phyloP scores from a whole-genome alignment of 2,888 invertebrate species.

The Alsophila aescularia region DNA sequence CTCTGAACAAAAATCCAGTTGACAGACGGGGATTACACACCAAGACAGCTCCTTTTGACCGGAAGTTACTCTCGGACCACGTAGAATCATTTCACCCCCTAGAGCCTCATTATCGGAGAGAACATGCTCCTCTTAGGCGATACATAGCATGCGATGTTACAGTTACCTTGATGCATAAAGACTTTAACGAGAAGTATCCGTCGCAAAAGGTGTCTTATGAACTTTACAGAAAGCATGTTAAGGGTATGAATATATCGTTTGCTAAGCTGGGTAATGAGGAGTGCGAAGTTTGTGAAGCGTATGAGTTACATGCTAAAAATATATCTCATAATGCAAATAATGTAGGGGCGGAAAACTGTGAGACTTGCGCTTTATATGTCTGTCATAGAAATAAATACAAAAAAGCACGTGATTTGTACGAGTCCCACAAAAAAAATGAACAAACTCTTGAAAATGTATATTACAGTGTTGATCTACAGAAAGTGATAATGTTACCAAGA shows the following conservation, averaged over 20 bases:
- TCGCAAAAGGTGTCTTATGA: too few relatives aligned
- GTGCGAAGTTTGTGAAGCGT: too few relatives aligned
- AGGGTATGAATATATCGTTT: too few relatives aligned
- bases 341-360: background rate
- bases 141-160: slow-evolving; percentile 6
- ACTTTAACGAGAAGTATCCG: background rate
- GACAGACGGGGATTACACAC: background rate
- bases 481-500: slow-evolving; percentile 17
- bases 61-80: slow-evolving; percentile 2
- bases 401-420: slow-evolving; percentile 6
- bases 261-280: too few relatives aligned
- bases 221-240: too few relatives aligned
- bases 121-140: slow-evolving; percentile 5
- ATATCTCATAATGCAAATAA: too few relatives aligned
- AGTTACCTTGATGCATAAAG: slow-evolving; percentile 6
- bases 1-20: background rate
- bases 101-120: background rate
- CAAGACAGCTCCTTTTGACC: slow-evolving; percentile 1
- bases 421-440: slow-evolving; percentile 4
- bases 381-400: slow-evolving; percentile 10
- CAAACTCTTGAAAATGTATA: slow-evolving; percentile 5
- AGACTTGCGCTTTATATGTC: slow-evolving; percentile 4
- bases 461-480: slow-evolving; percentile 11
- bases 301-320: too few relatives aligned
- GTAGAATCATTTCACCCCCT: slow-evolving; percentile 1